phyloP scores from a whole-genome alignment of 1,140 invertebrate species.

The Tetramorium alpestre region DNA sequence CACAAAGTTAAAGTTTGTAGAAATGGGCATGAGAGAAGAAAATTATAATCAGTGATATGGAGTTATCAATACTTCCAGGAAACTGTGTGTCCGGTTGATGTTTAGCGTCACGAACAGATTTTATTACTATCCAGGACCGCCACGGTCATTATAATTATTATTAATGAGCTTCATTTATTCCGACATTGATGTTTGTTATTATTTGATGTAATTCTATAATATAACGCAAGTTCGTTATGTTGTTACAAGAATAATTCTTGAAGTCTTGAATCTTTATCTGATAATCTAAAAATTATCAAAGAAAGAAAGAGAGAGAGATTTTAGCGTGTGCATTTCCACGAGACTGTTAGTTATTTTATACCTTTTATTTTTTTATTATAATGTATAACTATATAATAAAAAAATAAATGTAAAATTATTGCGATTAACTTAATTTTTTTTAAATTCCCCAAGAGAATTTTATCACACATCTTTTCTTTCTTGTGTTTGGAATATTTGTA shows the following conservation, averaged over 20 bases:
- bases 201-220: neutral
- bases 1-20: too few species aligned
- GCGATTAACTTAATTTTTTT: neutral
- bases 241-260: neutral
- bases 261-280: neutral
- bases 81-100: conserved; percentile 58
- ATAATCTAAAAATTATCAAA: conserved; percentile 6
- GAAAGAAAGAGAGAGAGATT: neutral
- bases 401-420: neutral
- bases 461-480: neutral
- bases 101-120: conserved; percentile 1
- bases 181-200: neutral
- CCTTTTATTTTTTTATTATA: neutral
- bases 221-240: neutral
- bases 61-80: conserved; percentile 70
- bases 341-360: neutral
- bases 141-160: conserved; percentile 20
- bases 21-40: neutral
- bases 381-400: conserved; percentile 1
- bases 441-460: neutral
- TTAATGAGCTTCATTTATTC: conserved; percentile 11
- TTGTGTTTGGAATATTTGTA: neutral
- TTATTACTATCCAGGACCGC: neutral
- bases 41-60: conserved; percentile 47
- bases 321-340: neutral